Base-by-base conservation (phyloP, 2,888 invertebrate genomes). In the Zygogramma bicolorata region DNA sequence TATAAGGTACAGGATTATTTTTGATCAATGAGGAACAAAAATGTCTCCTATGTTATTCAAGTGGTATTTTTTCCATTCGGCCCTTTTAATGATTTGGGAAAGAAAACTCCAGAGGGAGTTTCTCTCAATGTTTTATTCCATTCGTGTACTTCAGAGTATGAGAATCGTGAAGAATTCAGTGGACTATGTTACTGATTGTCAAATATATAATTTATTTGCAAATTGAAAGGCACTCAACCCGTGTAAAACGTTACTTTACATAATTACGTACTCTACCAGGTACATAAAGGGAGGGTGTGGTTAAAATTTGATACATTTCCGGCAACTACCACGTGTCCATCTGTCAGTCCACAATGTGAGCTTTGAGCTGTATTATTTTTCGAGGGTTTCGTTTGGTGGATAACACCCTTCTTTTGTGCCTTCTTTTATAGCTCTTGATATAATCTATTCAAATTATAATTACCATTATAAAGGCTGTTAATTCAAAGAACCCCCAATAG, bases 391-490 rank as follows among this genome's bases (percentile, higher is more conserved):
- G 38, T 13, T 60, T 15, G n/a, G 29, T 65, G 65, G 15, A 59
- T 70, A 62, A 53, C 65, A 53, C 69, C 69, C 65, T 70, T 65
- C 65, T 53, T 42, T 57, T 27, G 65, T 65, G 34, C 65, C 46
- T 18, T 46, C 70, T 63, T 70, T 70, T 70, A 65, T 70, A 40
- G 27, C 65, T 59, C 29, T 58, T 42, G 69, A 70, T 70, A 65
- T 38, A 70, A 70, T 70, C 69, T 70, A 70, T 70, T 70, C 70
- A 70, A 65, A 70, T 70, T 70, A 65, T 65, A 70, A 65, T 70
- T 70, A 65, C 65, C 59, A 65, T 70, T 70, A 65, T 70, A 18
- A 46, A 65, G 63, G 65, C 59, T 29, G 69, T 65, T 49, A 59
- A 49, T 65, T 65, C 27, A 42, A 46, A 46, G 20, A 20, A 46